Conservation (phyloP, 1,140 invertebrate species). For the Polypedilum pembai region DNA sequence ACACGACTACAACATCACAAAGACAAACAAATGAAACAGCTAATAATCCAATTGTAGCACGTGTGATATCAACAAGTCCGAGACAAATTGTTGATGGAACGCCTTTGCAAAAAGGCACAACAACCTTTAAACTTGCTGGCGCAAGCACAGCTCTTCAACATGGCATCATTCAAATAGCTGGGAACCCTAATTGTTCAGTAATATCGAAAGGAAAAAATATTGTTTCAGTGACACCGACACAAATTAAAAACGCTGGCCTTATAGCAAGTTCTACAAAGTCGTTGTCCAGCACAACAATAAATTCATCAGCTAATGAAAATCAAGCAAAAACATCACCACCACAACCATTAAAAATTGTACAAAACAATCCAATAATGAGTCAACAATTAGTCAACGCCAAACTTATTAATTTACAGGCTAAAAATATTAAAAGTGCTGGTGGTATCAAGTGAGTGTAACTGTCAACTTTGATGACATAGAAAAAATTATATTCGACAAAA, state of each 20-base stretch:
- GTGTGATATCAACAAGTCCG: slow-evolving; percentile 51
- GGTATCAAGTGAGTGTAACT: slow-evolving; percentile 33
- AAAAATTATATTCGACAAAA: background rate
- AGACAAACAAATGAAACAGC: slow-evolving; percentile 34
- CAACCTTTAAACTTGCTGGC: slow-evolving; percentile 43
- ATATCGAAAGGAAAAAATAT: slow-evolving; percentile 44
- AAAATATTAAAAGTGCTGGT: slow-evolving; percentile 28
- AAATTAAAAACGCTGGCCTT: slow-evolving; percentile 31
- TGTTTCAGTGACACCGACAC: slow-evolving; percentile 37
- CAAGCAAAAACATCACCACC: background rate
- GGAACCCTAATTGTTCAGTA: slow-evolving; percentile 43
- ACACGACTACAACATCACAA: slow-evolving; percentile 13
- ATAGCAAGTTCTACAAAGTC: slow-evolving; percentile 32
- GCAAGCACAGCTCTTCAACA: slow-evolving; percentile 41
- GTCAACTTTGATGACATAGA: slow-evolving; percentile 30
- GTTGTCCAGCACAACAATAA: slow-evolving; percentile 33
- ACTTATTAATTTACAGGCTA: slow-evolving; percentile 35
- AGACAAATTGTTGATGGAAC: slow-evolving; percentile 61
- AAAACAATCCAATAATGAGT: slow-evolving; percentile 32
- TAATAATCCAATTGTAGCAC: slow-evolving; percentile 46
- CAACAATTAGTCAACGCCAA: slow-evolving; percentile 44
- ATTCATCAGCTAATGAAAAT: slow-evolving; percentile 29
- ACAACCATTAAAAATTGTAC: slow-evolving; percentile 12
- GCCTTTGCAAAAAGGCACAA: slow-evolving; percentile 47
- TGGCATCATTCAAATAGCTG: slow-evolving; percentile 43